Base-by-base conservation (phyloP, 2,888 invertebrate species). In the Drosophila affinis region DNA sequence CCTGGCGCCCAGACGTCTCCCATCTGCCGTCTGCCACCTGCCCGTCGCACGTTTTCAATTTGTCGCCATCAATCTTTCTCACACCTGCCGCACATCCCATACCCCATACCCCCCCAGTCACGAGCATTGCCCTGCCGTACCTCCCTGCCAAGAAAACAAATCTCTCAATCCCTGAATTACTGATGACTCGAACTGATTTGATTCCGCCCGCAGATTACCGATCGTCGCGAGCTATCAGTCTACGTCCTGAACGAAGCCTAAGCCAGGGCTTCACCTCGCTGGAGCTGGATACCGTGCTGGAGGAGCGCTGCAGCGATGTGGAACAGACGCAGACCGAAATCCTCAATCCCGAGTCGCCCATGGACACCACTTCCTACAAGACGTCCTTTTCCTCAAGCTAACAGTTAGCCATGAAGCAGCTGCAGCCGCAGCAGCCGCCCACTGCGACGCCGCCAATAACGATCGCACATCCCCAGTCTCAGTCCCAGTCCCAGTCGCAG, bases 251-350 rank as follows among this genome's bases (percentile, higher is more conserved):
- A 90, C 93, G 95, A 86, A 94, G 95, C 57, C 93, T 95, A 81
- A 95, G 95, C 46, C 93, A 96, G 54, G 94, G 95, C n/a, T 95
- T 95, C 87, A 95, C 96, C 39, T 94, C 96, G 0, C 92, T 96
- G 56, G 97, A 97, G 90, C 93, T 97, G 79, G 97, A 96, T 91
- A 97, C 97, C 0, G 97, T 97, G 27, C 93, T 97, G 27, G 97
- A 97, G 89, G 97, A 97, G 90, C 97, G 97, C 88, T 94, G 96
- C 70, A 96, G 96, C 14, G 97, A 97, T 90, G 94, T 95, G 6
- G 96, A 96, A 90, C 95, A 95, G 89, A 95, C 94, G 3, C 94
- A 92, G 85, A 92, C 91, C n/a, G 92, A 92, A 82, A 87, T 92
- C 3, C 73, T 92, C 1, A 91, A 91, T 77, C 89, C 92, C 7